Evolutionary conservation across 2,113 vertebrate species (phyloP).

Genomic region (Syrrhaptes paradoxus): DNA sequence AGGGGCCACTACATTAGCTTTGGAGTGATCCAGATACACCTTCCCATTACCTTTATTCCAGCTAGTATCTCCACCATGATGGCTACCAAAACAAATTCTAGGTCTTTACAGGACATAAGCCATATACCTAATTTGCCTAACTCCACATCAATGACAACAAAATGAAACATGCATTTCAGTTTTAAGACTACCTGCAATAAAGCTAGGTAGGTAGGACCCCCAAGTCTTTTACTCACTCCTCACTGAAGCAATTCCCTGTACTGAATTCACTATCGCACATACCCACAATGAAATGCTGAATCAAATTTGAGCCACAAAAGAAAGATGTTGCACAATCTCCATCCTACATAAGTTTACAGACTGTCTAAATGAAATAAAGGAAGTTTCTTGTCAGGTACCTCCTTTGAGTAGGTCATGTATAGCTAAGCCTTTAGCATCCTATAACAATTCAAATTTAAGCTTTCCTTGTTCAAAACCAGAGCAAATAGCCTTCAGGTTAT

Average conservation of each 20-base stretch:
- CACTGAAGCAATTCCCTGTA: not conserved
- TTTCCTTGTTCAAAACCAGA: not conserved
- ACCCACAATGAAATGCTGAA: not conserved
- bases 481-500: not conserved
- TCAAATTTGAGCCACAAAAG: not conserved
- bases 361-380: not conserved
- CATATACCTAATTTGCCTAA: not conserved
- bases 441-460: not conserved
- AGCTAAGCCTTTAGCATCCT: not conserved
- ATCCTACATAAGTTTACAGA: not conserved
- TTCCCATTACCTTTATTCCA: not conserved
- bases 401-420: not conserved
- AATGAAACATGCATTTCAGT: not conserved
- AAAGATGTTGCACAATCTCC: not conserved
- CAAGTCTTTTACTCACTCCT: not conserved
- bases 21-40: not conserved
- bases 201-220: not conserved
- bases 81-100: not conserved
- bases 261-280: not conserved
- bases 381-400: not conserved
- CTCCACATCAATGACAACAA: not conserved
- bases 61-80: not conserved
- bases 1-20: not conserved
- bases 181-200: not conserved
- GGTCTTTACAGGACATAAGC: not conserved